Evolutionary conservation across 1,140 invertebrate genomes (phyloP), one percentile per base, ranked within the genome.

Genomic region (Formica selysi): DNA sequence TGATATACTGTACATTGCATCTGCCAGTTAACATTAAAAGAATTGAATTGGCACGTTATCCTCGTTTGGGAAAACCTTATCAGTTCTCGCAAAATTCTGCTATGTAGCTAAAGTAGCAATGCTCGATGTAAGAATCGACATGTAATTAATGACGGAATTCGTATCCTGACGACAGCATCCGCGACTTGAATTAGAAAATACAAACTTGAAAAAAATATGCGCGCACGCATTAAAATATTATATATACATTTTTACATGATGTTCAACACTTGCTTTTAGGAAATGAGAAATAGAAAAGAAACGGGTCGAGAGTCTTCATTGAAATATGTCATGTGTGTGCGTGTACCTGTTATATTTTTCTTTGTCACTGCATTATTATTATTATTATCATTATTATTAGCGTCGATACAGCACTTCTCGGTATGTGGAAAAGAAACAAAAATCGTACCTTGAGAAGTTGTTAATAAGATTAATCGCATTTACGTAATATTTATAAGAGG

Each of bases 381-480:
- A 64, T 73, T 54, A 41, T 32, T 32, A 32, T 32, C 32, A 83
- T 84, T 62, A 91, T 92, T 93, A 94, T 92, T 94, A 93, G 89
- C 88, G 83, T 87, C 86, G 87, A 92, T 94, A 93, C 89, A 93
- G 89, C 93, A 93, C 93, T 94, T 94, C 91, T 93, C 92, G 93
- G 84, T 91, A 85, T 54, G 74, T 79, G n/a, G 88, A 91, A 89
- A 87, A 87, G 54, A 83, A 83, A 83, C 38, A 62, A 83, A 81
- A 84, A 87, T 90, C 67, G 85, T 90, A 38, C 6, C 32, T 76
- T 92, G 91, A 92, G 67, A 92, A 83, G 67, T 90, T 90, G 91
- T 94, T 94, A 93, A 94, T 93, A 92, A 80, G 86, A 93, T 93
- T 93, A 92, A 93, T 93, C 81, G 90, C 91, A 92, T 88, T 51